Evolutionary conservation across 2,888 invertebrate species (phyloP).

Genomic region (Cetonia aurata): DNA sequence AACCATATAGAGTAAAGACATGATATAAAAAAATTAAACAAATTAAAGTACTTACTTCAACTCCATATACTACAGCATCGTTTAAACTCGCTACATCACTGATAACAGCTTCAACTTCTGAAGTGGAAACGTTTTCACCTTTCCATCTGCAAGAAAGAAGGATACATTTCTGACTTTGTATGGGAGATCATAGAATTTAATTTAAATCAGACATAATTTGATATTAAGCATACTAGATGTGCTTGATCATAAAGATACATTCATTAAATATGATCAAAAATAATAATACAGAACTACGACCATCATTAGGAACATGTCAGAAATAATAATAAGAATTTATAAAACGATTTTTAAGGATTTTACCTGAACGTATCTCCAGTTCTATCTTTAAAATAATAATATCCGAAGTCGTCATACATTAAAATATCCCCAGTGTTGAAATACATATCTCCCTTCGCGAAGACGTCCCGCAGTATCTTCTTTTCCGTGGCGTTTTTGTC

Average conservation of each 20-base stretch:
- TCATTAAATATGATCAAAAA: too few relatives aligned
- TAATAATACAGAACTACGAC: too few relatives aligned
- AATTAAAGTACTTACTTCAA: constrained; percentile 74
- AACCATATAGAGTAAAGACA: background rate
- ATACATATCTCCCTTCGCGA: constrained; percentile 86
- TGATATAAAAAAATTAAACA: background rate
- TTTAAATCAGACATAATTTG: too few relatives aligned
- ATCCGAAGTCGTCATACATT: constrained; percentile 91
- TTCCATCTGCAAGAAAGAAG: constrained; percentile 74
- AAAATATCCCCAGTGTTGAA: constrained; percentile 94
- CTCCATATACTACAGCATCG: constrained; percentile 88
- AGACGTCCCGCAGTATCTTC: constrained; percentile 79
- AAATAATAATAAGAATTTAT: background rate
- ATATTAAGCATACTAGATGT: background rate
- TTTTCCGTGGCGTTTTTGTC: constrained; percentile 76
- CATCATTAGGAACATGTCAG: background rate
- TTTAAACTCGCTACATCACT: constrained; percentile 80
- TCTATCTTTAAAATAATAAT: constrained; percentile 93
- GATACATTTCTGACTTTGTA: too few relatives aligned
- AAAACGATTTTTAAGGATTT: background rate
- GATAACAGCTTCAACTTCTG: constrained; percentile 93
- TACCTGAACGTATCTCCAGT: constrained; percentile 84
- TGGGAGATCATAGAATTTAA: too few relatives aligned
- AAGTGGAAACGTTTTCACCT: constrained; percentile 97
- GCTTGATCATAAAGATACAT: background rate